Percentiles rank a stretch among this genome's conserved stretches.
These are phyloP conservation scores for Trissonchulus sp. DNA, from an alignment of 2,888 invertebrate genomes.

Conservation along the genomic window DNA sequence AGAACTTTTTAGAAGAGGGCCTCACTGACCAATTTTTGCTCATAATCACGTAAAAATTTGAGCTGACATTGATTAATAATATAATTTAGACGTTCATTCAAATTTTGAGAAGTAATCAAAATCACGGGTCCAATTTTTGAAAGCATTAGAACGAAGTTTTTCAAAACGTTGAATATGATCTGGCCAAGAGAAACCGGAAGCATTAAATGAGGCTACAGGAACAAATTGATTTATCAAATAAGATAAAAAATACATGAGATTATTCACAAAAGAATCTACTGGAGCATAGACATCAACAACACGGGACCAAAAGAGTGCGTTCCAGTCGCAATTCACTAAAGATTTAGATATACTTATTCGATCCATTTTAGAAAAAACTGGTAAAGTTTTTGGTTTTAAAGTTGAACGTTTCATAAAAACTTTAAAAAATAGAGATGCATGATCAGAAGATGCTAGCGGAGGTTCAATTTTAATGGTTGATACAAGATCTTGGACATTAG, in stretches of 20 bases:
- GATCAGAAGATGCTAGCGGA: neutral
- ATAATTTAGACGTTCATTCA: neutral
- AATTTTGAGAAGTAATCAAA: neutral
- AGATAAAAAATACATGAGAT: neutral
- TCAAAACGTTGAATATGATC: neutral
- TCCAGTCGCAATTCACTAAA: neutral
- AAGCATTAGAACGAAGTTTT: neutral
- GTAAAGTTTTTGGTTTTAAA: too few relatives aligned
- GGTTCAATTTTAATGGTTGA: neutral
- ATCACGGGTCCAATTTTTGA: neutral
- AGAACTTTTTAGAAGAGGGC: neutral
- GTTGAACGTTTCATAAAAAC: too few relatives aligned
- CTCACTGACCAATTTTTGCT: neutral
- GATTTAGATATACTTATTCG: neutral
- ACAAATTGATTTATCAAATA: neutral
- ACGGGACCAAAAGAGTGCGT: neutral
- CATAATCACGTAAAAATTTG: neutral
- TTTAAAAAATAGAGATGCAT: too few relatives aligned
- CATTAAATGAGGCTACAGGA: neutral
- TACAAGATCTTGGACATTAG: neutral
- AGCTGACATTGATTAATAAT: neutral
- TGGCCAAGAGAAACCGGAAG: neutral
- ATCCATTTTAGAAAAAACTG: neutral
- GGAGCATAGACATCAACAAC: neutral
- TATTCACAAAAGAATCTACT: constrained; percentile 1